Conservation (phyloP, 2,113 vertebrate species). For the Mola mola region DNA sequence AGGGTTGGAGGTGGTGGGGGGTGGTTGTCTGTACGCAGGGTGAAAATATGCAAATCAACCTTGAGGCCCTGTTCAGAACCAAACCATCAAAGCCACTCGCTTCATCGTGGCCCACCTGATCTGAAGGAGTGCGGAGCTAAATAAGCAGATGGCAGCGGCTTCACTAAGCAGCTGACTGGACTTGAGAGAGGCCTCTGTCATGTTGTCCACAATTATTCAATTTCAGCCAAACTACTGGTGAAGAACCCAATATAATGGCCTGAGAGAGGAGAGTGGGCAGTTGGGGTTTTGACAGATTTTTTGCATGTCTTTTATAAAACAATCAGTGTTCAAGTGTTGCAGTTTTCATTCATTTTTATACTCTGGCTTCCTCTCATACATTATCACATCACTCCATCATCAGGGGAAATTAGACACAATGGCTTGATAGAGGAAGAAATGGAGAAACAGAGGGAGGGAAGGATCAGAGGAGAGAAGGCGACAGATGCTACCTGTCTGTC, state of each 20-base stretch:
- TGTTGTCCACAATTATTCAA: constrained; percentile 48
- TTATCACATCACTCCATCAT: constrained; percentile 64
- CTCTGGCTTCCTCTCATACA: constrained; percentile 35
- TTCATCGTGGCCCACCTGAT: constrained; percentile 57
- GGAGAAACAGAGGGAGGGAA: constrained; percentile 54
- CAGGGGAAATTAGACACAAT: constrained; percentile 61
- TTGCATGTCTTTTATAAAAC: background rate
- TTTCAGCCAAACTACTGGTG: constrained; percentile 25
- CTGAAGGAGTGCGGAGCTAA: constrained; percentile 63
- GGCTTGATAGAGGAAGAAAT: constrained; percentile 49
- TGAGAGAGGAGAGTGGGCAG: background rate
- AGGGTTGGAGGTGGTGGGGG: constrained; percentile 25
- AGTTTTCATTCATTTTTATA: constrained; percentile 22
- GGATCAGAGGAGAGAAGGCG: constrained; percentile 67
- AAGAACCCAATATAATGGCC: background rate
- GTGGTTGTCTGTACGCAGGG: constrained; percentile 65
- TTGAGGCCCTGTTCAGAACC: constrained; percentile 62
- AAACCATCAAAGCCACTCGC: constrained; percentile 55
- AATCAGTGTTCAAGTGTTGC: background rate
- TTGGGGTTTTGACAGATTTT: background rate
- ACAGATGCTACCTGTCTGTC: constrained; percentile 86
- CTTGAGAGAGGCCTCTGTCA: constrained; percentile 56
- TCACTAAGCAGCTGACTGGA: constrained; percentile 51
- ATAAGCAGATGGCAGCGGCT: constrained; percentile 66
- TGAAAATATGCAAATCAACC: constrained; percentile 76